A percentile compares a stretch with the other conserved stretches of the same genome.
phyloP scores from a whole-genome alignment of 2,113 vertebrate genomes.

The Calidris pygmaea region DNA sequence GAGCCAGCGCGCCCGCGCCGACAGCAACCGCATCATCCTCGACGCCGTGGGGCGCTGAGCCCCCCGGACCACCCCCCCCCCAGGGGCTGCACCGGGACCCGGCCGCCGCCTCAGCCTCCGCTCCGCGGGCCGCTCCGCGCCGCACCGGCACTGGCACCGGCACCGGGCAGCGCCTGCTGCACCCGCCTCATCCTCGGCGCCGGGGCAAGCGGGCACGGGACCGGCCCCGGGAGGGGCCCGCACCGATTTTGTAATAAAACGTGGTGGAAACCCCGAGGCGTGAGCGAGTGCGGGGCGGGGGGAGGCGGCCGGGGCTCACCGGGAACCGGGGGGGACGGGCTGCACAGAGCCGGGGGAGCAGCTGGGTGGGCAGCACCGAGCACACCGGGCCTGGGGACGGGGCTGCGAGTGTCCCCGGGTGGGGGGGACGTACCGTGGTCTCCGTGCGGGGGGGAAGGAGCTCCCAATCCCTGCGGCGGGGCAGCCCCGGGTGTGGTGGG shows the following conservation, averaged over 20 bases:
- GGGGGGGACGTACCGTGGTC: accelerated
- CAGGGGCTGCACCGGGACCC: background rate
- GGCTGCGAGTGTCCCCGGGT: background rate
- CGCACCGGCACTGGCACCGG: conserved; percentile 73
- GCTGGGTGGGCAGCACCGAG: background rate
- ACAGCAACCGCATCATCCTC: too few relatives aligned
- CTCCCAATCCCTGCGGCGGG: background rate
- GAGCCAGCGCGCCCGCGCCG: too few relatives aligned
- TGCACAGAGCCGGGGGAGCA: background rate
- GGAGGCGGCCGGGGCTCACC: background rate
- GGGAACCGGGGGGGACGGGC: background rate
- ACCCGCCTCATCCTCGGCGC: conserved; percentile 70
- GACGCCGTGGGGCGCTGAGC: too few relatives aligned
- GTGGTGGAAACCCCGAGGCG: conserved; percentile 22
- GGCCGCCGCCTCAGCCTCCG: background rate
- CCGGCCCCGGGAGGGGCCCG: background rate
- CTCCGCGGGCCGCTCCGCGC: background rate
- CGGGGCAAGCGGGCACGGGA: background rate
- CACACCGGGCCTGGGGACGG: background rate
- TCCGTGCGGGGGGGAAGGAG: too few relatives aligned
- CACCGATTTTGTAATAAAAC: conserved; percentile 70
- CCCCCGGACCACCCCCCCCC: background rate
- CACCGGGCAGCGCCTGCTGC: conserved; percentile 77
- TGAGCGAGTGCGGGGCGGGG: background rate
- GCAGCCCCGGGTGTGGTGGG: background rate